Evolutionary conservation across 2,113 vertebrate genomes (phyloP).

Genomic region (Irena cyanogastra): DNA sequence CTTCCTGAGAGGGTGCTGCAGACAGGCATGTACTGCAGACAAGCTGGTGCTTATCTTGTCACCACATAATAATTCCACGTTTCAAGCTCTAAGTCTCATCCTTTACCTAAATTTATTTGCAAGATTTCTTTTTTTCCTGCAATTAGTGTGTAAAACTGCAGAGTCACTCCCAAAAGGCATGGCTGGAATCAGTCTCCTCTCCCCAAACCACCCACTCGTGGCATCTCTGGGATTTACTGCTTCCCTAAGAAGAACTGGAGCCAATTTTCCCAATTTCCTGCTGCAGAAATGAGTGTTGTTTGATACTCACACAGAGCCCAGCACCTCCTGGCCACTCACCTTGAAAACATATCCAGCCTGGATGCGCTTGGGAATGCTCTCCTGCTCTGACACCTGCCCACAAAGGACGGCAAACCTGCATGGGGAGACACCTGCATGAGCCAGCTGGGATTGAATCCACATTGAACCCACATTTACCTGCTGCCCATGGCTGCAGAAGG

Average conservation of each 20-base stretch:
- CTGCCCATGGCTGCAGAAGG: background rate
- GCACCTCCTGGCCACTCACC: constrained; percentile 52
- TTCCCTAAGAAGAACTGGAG: background rate
- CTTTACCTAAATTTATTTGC: background rate
- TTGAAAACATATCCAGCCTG: constrained; percentile 74
- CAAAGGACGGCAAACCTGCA: constrained; percentile 77
- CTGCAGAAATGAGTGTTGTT: rapidly evolving
- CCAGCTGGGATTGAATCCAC: background rate
- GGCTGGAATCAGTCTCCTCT: background rate
- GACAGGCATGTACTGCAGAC: background rate
- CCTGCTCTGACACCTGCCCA: constrained; percentile 71
- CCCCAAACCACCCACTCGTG: background rate
- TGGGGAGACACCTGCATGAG: background rate
- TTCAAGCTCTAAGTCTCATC: background rate
- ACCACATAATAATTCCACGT: rapidly evolving
- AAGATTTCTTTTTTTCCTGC: background rate
- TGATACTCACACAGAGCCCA: background rate
- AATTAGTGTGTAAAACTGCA: too few relatives aligned
- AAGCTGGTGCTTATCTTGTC: background rate
- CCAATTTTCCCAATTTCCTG: background rate
- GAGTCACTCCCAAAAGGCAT: rapidly evolving
- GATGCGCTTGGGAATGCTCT: constrained; percentile 76
- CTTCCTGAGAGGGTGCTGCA: background rate
- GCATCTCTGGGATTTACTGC: background rate
- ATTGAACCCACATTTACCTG: rapidly evolving